Evolutionary conservation across 2,888 invertebrate species (phyloP).

Genomic region (Rotaria macrura): DNA sequence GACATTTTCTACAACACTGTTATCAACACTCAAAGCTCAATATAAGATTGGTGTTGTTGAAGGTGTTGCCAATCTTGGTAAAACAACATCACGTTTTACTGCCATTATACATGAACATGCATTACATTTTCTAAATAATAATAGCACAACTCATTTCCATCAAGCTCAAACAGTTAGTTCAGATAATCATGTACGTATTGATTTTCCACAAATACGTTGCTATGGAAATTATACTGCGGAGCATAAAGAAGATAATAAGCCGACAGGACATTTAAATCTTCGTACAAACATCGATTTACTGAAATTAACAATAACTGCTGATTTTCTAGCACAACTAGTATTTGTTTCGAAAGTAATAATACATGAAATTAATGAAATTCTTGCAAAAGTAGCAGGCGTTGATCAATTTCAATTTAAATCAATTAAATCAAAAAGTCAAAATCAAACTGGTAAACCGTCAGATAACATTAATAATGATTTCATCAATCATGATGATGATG

Average conservation of each 20-base stretch:
- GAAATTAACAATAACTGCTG: background rate
- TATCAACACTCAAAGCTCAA: slow-evolving; percentile 88
- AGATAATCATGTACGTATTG: slow-evolving; percentile 11
- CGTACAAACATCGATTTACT: background rate
- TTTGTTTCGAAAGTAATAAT: slow-evolving; percentile 98
- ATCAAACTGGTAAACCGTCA: too few species aligned
- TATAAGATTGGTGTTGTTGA: slow-evolving; percentile 56
- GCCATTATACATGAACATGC: slow-evolving; percentile 2
- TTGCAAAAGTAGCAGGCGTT: background rate
- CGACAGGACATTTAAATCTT: background rate
- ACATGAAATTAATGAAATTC: slow-evolving; percentile 58
- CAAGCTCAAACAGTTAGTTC: background rate
- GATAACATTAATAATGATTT: background rate
- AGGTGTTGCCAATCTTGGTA: slow-evolving; percentile 20
- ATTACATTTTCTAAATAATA: slow-evolving; percentile 10
- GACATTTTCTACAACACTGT: slow-evolving; percentile 78
- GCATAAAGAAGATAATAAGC: background rate
- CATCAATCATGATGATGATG: background rate
- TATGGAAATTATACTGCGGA: background rate
- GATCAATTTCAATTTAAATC: background rate
- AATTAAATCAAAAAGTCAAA: background rate
- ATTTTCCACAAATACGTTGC: slow-evolving; percentile 15
- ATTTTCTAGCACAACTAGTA: slow-evolving; percentile 70
- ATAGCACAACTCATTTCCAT: background rate
- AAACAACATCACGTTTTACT: background rate